Evolutionary conservation across 1,140 invertebrate genomes (phyloP).

Genomic region (Panulirus ornatus): DNA sequence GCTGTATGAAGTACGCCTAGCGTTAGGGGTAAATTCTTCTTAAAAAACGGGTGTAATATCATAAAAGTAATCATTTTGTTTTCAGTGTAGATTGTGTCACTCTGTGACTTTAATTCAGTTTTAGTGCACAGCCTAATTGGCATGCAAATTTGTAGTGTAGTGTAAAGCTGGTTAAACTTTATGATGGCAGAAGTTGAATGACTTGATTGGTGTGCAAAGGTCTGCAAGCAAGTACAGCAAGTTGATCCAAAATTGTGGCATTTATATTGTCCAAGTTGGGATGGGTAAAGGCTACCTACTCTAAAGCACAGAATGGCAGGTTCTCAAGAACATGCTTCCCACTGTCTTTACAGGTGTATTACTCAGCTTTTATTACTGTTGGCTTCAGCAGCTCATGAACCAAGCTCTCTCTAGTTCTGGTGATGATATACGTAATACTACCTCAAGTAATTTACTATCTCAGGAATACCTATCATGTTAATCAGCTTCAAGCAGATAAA

Average conservation of each 20-base stretch:
- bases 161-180: background rate
- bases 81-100: constrained; percentile 35
- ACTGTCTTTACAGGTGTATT: background rate
- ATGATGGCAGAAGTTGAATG: background rate
- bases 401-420: background rate
- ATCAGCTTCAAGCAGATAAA: constrained; percentile 5
- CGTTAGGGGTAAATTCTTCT: background rate
- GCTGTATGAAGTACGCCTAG: constrained; percentile 13
- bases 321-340: background rate
- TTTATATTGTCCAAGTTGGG: background rate
- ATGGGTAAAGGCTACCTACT: background rate
- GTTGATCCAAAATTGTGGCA: background rate
- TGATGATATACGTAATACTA: background rate
- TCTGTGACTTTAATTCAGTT: constrained; percentile 17
- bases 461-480: background rate
- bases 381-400: background rate
- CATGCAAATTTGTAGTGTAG: background rate
- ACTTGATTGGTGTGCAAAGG: background rate
- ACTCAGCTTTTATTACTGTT: background rate
- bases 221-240: background rate
- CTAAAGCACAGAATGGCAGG: background rate
- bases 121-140: background rate
- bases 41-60: constrained; percentile 14
- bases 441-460: background rate
- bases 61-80: constrained; percentile 1